phyloP scores from a whole-genome alignment of 2,113 vertebrate species.

The Pelobates fuscus region DNA sequence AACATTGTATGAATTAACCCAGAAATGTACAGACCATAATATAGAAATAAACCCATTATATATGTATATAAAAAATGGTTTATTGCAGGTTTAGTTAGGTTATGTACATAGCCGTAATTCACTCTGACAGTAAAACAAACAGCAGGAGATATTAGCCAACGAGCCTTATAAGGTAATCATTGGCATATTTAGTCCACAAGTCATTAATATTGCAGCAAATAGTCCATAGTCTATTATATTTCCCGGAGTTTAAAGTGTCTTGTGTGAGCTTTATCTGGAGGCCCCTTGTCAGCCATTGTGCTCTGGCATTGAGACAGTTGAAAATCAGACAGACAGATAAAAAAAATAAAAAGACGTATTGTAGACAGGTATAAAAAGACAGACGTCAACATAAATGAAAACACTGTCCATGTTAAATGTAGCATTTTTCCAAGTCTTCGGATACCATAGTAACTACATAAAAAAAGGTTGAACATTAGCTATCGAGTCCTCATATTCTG shows the following conservation, averaged over 20 bases:
- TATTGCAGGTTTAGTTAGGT: conserved; percentile 28
- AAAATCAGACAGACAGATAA: conserved; percentile 10
- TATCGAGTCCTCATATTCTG: not conserved
- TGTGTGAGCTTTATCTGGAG: conserved; percentile 34
- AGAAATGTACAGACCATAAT: not conserved
- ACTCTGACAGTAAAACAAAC: conserved; percentile 25
- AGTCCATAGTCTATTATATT: conserved; percentile 33
- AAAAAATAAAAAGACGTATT: conserved; percentile 2
- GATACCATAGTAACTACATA: conserved; percentile 22
- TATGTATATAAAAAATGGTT: conserved; percentile 36
- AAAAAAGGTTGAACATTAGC: conserved; percentile 16
- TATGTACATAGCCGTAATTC: conserved; percentile 29
- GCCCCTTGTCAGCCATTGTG: conserved; percentile 30
- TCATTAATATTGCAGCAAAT: conserved; percentile 28
- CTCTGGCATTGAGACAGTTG: conserved; percentile 30
- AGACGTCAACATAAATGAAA: conserved; percentile 10
- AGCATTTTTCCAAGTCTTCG: conserved; percentile 25
- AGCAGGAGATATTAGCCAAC: conserved; percentile 26
- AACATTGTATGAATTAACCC: no score
- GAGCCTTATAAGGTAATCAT: conserved; percentile 13
- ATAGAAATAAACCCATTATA: not conserved
- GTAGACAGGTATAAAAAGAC: conserved; percentile 36
- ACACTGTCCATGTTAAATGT: conserved; percentile 32
- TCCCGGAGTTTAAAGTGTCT: conserved; percentile 48
- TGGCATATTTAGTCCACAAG: conserved; percentile 5